Evolutionary conservation across 2,888 invertebrate genomes (phyloP).

Genomic region (Meiosimyza decipiens): DNA sequence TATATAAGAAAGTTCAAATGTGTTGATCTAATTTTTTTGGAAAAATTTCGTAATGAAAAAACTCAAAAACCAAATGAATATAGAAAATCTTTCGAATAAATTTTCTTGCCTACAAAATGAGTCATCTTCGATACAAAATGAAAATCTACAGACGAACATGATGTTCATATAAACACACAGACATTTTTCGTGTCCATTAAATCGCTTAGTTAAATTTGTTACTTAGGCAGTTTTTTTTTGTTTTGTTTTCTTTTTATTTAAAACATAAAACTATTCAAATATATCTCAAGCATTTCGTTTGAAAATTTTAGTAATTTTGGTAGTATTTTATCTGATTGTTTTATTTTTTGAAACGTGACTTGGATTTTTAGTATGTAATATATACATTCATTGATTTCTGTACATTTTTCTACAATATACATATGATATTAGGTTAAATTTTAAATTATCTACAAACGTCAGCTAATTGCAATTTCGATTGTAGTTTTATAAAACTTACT

Average conservation of each 20-base stretch:
- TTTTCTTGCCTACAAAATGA: slow-evolving; percentile 12
- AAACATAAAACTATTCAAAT: slow-evolving; percentile 22
- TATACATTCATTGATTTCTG: too few relatives aligned
- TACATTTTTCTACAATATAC: too few relatives aligned
- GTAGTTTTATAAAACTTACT: too few relatives aligned
- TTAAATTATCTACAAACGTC: too few relatives aligned
- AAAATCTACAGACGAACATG: slow-evolving; percentile 2
- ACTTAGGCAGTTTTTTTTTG: background rate
- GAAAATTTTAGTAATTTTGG: too few relatives aligned
- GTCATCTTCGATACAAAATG: background rate
- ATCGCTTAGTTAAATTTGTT: slow-evolving; percentile 3
- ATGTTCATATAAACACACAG: background rate
- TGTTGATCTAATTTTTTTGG: too few relatives aligned
- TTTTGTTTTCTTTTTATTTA: background rate
- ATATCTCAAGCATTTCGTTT: slow-evolving; percentile 10
- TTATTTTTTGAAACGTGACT: too few relatives aligned
- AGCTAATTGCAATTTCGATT: too few relatives aligned
- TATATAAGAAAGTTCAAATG: background rate
- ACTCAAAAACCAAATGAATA: slow-evolving; percentile 11
- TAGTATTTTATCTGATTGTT: too few relatives aligned
- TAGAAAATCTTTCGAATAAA: slow-evolving; percentile 9
- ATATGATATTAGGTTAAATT: too few relatives aligned
- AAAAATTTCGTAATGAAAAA: slow-evolving; percentile 7
- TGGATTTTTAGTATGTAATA: too few relatives aligned
- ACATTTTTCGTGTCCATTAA: slow-evolving; percentile 26